Evolutionary conservation across 1,140 invertebrate species (phyloP).

Genomic region (Nasonia longicornis): DNA sequence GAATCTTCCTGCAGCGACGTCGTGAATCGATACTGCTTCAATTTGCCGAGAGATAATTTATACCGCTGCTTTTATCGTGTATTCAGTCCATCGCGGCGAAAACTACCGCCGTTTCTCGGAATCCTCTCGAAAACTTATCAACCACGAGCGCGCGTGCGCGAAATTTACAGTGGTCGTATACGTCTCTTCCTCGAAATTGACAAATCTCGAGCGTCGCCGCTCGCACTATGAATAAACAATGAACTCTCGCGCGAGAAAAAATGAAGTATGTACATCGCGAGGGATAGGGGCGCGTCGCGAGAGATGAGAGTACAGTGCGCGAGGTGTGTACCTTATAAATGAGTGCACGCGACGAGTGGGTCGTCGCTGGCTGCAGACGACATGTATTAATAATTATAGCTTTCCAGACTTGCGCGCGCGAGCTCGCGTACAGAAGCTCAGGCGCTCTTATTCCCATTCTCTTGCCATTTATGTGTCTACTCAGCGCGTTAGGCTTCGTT

Average conservation of each 20-base stretch:
- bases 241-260: constrained; percentile 23
- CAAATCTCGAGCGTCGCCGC: constrained; percentile 23
- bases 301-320: constrained; percentile 17
- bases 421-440: neutral
- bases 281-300: constrained; percentile 18
- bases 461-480: constrained; percentile 15
- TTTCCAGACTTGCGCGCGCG: constrained; percentile 51
- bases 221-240: constrained; percentile 37
- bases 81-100: too few species aligned
- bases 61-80: too few species aligned
- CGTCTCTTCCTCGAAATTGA: constrained; percentile 32
- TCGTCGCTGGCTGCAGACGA: constrained; percentile 59
- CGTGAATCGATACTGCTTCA: neutral
- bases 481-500: neutral
- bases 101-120: neutral
- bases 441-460: neutral
- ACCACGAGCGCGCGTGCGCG: constrained; percentile 6
- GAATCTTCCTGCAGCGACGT: neutral
- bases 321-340: constrained; percentile 63
- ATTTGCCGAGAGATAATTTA: neutral
- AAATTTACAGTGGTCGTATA: too few species aligned
- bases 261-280: constrained; percentile 37
- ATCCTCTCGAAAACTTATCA: constrained; percentile 25
- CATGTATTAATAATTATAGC: constrained; percentile 69
- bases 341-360: constrained; percentile 54